A percentile compares a stretch with the other conserved stretches of the same genome.
Conservation (phyloP, 53 echinoderm and acorn worm genomes). For the Paracentrotus lividus region DNA sequence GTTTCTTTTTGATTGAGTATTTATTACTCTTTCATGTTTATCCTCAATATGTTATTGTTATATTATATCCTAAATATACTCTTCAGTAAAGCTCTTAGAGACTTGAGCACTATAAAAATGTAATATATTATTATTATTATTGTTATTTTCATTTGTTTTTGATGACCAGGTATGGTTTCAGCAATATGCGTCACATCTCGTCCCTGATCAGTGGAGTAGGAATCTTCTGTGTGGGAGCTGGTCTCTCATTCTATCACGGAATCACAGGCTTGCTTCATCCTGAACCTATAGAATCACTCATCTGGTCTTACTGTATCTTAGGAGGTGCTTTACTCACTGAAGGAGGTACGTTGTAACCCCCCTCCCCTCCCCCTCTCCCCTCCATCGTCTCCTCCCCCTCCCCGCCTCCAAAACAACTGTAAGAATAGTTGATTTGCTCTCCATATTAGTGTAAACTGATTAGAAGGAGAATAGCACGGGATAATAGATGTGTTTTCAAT, state of each 20-base stretch:
- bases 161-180: slow-evolving; percentile 84
- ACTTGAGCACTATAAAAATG: too few relatives aligned
- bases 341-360: slow-evolving; percentile 81
- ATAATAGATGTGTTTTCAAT: too few relatives aligned
- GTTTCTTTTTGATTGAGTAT: too few relatives aligned
- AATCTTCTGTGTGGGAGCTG: slow-evolving; percentile 96
- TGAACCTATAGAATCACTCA: slow-evolving; percentile 86
- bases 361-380: neutral
- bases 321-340: slow-evolving; percentile 88
- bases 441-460: too few relatives aligned
- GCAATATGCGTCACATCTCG: slow-evolving; percentile 87
- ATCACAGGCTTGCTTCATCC: slow-evolving; percentile 92
- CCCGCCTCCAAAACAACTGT: neutral
- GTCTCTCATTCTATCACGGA: slow-evolving; percentile 94
- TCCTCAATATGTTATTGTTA: too few relatives aligned
- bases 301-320: slow-evolving; percentile 92
- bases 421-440: too few relatives aligned
- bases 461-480: too few relatives aligned
- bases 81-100: too few relatives aligned
- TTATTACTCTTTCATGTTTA: too few relatives aligned
- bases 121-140: too few relatives aligned
- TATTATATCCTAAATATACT: too few relatives aligned
- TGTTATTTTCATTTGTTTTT: neutral
- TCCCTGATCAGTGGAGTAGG: slow-evolving; percentile 97
- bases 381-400: neutral